A percentile compares a stretch with the other conserved stretches of the same genome.
phyloP scores from a whole-genome alignment of 1,140 invertebrate genomes.

The Venturia canescens region DNA sequence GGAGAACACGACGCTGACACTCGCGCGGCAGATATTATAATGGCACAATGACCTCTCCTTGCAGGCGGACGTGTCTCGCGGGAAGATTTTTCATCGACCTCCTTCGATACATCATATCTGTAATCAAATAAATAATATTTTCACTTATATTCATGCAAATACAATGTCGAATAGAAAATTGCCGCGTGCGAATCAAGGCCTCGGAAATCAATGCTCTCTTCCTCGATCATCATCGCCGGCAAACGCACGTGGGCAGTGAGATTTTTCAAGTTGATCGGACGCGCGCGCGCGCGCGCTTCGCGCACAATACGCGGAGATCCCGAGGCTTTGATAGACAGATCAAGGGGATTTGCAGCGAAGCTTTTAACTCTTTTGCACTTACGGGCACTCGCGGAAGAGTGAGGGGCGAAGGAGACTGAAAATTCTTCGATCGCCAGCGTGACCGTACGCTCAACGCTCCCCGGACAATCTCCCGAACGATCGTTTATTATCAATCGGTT shows the following conservation, averaged over 20 bases:
- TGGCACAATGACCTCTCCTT: background rate
- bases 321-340: conserved; percentile 32
- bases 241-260: conserved; percentile 15
- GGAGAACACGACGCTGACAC: background rate
- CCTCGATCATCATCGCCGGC: conserved; percentile 33
- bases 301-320: conserved; percentile 15
- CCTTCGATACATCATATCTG: conserved; percentile 1
- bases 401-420: background rate
- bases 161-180: conserved; percentile 41
- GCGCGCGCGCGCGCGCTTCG: too few relatives aligned
- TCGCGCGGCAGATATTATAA: background rate
- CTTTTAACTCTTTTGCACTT: background rate
- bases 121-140: conserved; percentile 35
- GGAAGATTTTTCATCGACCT: background rate
- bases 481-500: conserved; percentile 42
- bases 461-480: conserved; percentile 23
- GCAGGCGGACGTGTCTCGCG: conserved; percentile 1
- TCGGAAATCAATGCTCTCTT: conserved; percentile 11
- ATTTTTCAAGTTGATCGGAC: conserved; percentile 26
- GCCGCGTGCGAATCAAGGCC: conserved; percentile 26
- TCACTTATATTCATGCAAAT: conserved; percentile 29
- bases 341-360: conserved; percentile 9
- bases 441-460: background rate
- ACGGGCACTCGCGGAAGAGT: background rate
- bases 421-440: conserved; percentile 4